Evolutionary conservation across 2,797 vertebrate species (phyloP), one percentile per base, ranked within the genome.

Genomic region (Tragopan temminckii): DNA sequence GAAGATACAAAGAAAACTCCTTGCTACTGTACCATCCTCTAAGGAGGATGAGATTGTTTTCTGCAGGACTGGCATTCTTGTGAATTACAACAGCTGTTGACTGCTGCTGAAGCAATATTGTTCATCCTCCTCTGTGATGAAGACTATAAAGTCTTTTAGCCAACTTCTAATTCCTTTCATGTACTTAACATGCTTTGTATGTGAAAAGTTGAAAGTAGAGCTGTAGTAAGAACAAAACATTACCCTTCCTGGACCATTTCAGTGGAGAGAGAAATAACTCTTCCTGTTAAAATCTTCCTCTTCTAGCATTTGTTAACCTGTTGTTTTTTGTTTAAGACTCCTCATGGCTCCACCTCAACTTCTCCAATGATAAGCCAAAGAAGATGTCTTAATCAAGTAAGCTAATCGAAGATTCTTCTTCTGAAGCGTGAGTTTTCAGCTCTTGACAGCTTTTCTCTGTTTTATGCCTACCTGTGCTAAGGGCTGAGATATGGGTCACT

Each of bases 251-350:
- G 66, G 16, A 68, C 61, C 3, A 7, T 29, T 84, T 84, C 75
- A 16, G 9, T 66, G 43, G 31, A 63, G 8, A 53, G 9, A 71
- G 5, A 58, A 68, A 68, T 9, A 35, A 24, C 8, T 27, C 70
- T 6, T 81, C 67, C 23, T 64, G 7, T 59, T 75, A 85, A 74
- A 83, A 64, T 45, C 15, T 72, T 36, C 86, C 89, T 72, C 35
- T 21, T 69, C 11, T 48, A 62, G 9, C 25, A 45, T 19, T 74
- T 59, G 2, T 58, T 72, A 36, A 58, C 31, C 6, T 53, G 7
- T 55, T 69, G 16, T 69, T 85, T 61, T 58, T 19, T 58, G 8
- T 62, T 90, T 79, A 76, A 68, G 42, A 36, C 7, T 79, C 27
- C 18, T 75, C 15, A 40, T 7, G 69, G 45, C 11, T 77, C 25